Evolutionary conservation across 2,888 invertebrate genomes (phyloP), one percentile per base, ranked within the genome.

Genomic region (Phyllotreta striolata): DNA sequence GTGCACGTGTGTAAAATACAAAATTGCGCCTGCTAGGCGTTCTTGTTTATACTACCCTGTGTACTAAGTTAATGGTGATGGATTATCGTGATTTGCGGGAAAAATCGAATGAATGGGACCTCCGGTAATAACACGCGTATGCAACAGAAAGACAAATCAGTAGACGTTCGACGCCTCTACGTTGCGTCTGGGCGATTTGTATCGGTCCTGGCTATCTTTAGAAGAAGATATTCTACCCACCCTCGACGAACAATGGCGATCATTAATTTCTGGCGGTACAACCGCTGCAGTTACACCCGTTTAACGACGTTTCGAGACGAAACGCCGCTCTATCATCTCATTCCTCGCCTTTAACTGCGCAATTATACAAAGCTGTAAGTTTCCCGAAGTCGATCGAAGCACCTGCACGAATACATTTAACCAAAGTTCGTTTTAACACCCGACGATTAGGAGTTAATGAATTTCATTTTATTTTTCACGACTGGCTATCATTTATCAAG

Each of bases 191-290:
- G 59, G 44, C 24, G 52, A 60, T 60, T 60, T 60, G 59, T 60
- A 60, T 44, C 38, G 37, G 40, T 60, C 44, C 44, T 52, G 52
- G 52, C 62, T 62, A 65, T 62, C 57, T 62, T 65, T 62, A 64
- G 57, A 65, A 55, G 58, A 61, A 65, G 61, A 62, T 46, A 60
- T 61, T 43, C 57, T 38, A 52, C 55, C 54, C 52, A 49, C 38
- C 64, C 46, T 46, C 54, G 54, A 52, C 57, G 58, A 57, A 65
- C 65, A 62, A 65, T 64, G 62, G 47, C 38, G 61, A 65, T 65
- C 65, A 65, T 65, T 62, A 65, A 65, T 65, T 62, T 56, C 62
- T 62, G 65, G 62, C 65, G 43, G 62, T 24, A 24, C 51, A 49
- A 56, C 54, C 57, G 61, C 49, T 54, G 65, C 57, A 46, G 62